phyloP scores from a whole-genome alignment of 2,797 vertebrate genomes.

The Microhierax caerulescens region DNA sequence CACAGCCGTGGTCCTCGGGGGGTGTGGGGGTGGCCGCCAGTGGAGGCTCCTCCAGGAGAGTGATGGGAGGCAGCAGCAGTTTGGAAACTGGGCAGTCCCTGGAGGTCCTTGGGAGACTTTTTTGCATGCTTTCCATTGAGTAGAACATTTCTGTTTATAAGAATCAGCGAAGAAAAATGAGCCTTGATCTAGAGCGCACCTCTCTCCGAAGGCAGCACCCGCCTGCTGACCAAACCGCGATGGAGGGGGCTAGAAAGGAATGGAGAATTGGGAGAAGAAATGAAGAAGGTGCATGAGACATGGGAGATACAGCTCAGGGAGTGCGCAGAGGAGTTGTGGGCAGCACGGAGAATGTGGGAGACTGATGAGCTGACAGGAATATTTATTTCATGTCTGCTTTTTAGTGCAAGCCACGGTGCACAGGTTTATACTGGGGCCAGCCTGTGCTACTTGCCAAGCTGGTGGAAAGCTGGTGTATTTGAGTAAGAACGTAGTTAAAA shows the following conservation, averaged over 20 bases:
- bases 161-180: not conserved
- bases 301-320: not conserved
- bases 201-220: not conserved
- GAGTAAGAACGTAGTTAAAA: not conserved
- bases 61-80: not conserved
- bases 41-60: not conserved
- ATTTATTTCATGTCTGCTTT: not conserved
- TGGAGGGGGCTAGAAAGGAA: not conserved
- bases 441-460: not conserved
- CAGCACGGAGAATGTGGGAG: not conserved
- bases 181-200: rapidly evolving
- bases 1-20: rapidly evolving
- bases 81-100: not conserved
- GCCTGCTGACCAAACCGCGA: not conserved
- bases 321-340: not conserved
- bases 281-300: not conserved
- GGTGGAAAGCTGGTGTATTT: not conserved
- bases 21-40: rapidly evolving
- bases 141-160: not conserved
- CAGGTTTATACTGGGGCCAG: not conserved
- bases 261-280: not conserved
- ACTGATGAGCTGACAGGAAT: not conserved
- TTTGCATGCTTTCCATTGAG: not conserved
- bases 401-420: not conserved
- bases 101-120: not conserved